These are phyloP conservation scores for Corydoras sp. DNA, from an alignment of 2,113 vertebrate species.

Conservation along the genomic window DNA sequence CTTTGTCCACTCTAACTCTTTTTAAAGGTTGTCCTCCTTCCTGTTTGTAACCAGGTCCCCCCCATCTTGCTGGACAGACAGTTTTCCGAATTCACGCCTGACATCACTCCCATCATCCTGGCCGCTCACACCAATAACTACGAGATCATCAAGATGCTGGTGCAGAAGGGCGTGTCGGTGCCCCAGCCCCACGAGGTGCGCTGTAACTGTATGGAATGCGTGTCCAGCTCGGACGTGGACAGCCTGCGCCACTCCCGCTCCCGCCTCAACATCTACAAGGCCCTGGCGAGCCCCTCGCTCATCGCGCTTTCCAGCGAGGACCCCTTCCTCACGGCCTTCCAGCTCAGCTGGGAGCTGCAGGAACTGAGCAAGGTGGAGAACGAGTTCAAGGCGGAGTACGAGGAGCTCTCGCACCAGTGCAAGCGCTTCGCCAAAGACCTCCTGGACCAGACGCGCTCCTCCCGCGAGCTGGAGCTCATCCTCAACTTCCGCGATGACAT, in stretches of 20 bases:
- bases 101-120: constrained; percentile 95
- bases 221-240: constrained; percentile 88
- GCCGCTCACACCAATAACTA: constrained; percentile 98
- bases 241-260: constrained; percentile 90
- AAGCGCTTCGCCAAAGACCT: constrained; percentile 95
- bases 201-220: constrained; percentile 88
- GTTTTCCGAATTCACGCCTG: constrained; percentile 94
- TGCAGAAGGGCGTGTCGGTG: constrained; percentile 90
- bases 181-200: constrained; percentile 90
- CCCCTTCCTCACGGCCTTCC: constrained; percentile 93
- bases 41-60: constrained; percentile 73
- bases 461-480: constrained; percentile 89
- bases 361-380: constrained; percentile 95
- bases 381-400: constrained; percentile 94
- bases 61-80: constrained; percentile 87
- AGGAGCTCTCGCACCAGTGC: constrained; percentile 83
- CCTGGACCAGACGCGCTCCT: constrained; percentile 93
- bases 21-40: background rate
- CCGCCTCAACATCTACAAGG: constrained; percentile 92
- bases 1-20: no score
- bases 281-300: constrained; percentile 84
- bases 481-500: constrained; percentile 91
- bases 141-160: constrained; percentile 89
- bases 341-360: constrained; percentile 93
- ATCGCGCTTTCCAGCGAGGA: constrained; percentile 94